These are phyloP conservation scores for Drosophila obscura DNA, from an alignment of 1,140 invertebrate species.

Conservation along the genomic window DNA sequence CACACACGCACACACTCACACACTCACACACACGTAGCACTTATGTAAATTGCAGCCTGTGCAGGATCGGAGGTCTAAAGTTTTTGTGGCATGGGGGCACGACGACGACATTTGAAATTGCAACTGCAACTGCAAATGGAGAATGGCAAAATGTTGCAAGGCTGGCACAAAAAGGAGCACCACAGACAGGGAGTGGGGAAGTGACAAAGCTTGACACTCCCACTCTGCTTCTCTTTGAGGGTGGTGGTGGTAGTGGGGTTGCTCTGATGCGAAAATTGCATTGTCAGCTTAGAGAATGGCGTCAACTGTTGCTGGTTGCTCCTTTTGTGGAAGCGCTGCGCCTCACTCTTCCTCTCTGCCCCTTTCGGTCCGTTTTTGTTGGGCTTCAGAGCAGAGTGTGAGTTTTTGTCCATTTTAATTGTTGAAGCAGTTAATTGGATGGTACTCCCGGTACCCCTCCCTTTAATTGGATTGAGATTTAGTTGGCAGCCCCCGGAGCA, in stretches of 20 bases:
- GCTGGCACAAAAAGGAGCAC: neutral
- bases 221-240: neutral
- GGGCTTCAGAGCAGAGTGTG: slow-evolving; percentile 27
- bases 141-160: slow-evolving; percentile 26
- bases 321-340: slow-evolving; percentile 17
- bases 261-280: slow-evolving; percentile 64
- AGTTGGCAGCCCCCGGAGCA: neutral
- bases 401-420: slow-evolving; percentile 30
- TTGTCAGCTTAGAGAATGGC: slow-evolving; percentile 56
- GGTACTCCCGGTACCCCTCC: neutral
- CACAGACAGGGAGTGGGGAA: slow-evolving; percentile 3
- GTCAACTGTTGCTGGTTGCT: slow-evolving; percentile 47
- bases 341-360: no score
- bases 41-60: slow-evolving; percentile 56
- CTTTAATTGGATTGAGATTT: slow-evolving; percentile 51
- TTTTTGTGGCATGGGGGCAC: neutral
- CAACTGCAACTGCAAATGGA: slow-evolving; percentile 38
- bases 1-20: neutral
- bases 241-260: neutral
- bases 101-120: slow-evolving; percentile 1
- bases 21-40: slow-evolving; percentile 36
- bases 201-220: slow-evolving; percentile 14
- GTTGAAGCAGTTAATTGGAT: slow-evolving; percentile 41
- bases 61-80: neutral
- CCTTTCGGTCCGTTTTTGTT: slow-evolving; percentile 26